Conservation (phyloP, 2,113 vertebrate species). For the Nyctibius bracteatus region DNA sequence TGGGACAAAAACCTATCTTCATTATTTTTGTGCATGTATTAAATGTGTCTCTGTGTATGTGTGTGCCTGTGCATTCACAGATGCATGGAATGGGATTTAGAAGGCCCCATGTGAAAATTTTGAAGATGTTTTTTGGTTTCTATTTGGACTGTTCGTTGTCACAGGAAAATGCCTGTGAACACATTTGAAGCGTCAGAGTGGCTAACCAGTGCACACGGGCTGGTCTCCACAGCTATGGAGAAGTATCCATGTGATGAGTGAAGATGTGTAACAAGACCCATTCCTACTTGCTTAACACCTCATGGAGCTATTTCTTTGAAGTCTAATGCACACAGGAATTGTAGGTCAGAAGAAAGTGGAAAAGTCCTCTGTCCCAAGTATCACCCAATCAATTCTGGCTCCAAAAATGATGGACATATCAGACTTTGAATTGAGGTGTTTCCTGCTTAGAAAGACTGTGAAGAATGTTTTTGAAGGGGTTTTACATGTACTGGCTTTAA, state of each 20-base stretch:
- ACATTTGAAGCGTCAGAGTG: neutral
- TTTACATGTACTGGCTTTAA: slow-evolving; percentile 23
- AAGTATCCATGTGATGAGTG: neutral
- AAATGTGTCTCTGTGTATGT: neutral
- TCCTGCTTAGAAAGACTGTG: neutral
- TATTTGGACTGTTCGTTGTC: neutral
- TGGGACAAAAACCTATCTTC: neutral
- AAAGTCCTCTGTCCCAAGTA: neutral
- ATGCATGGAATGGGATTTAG: neutral
- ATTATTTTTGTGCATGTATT: neutral
- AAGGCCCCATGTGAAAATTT: neutral
- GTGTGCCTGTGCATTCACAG: neutral
- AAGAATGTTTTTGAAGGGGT: slow-evolving; percentile 10
- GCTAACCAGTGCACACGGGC: neutral
- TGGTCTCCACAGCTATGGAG: neutral
- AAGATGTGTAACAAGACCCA: neutral
- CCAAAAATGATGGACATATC: neutral
- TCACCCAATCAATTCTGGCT: slow-evolving; percentile 34
- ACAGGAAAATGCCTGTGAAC: neutral
- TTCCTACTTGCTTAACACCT: slow-evolving; percentile 35
- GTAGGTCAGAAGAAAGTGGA: neutral
- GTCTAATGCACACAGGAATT: neutral
- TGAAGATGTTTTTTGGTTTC: neutral
- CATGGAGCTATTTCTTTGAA: neutral
- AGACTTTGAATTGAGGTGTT: slow-evolving; percentile 20